A percentile compares a stretch with the other conserved stretches of the same genome.
These are phyloP conservation scores for Cloeon dipterum DNA, from an alignment of 2,888 invertebrate species.

Conservation along the genomic window DNA sequence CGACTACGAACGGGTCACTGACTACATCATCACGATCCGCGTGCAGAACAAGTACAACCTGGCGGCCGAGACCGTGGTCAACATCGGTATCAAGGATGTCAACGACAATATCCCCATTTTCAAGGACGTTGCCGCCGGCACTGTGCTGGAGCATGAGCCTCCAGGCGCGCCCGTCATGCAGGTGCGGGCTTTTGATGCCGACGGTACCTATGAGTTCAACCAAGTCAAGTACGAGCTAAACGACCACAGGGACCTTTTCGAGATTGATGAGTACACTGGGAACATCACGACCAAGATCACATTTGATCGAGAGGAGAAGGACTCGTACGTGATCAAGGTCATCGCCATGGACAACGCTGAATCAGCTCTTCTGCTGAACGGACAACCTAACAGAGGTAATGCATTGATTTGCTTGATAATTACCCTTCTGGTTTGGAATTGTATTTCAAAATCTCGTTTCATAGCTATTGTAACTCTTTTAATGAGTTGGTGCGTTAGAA, in stretches of 20 bases:
- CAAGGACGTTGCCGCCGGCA: slow-evolving; percentile 56
- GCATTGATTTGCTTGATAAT: no score
- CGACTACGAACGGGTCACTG: slow-evolving; percentile 65
- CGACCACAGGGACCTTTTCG: slow-evolving; percentile 42
- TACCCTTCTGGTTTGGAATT: no score
- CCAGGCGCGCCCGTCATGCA: slow-evolving; percentile 70
- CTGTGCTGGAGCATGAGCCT: slow-evolving; percentile 65
- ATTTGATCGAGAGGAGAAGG: slow-evolving; percentile 70
- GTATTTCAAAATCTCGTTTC: no score
- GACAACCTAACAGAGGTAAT: slow-evolving; percentile 42
- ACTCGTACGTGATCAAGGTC: slow-evolving; percentile 73
- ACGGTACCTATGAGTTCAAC: slow-evolving; percentile 63
- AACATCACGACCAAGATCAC: slow-evolving; percentile 58
- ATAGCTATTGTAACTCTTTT: no score
- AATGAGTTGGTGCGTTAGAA: neutral
- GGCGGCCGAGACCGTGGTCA: slow-evolving; percentile 54
- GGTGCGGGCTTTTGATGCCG: slow-evolving; percentile 64
- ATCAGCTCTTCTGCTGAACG: slow-evolving; percentile 41
- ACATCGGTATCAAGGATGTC: slow-evolving; percentile 61
- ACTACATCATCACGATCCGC: slow-evolving; percentile 62
- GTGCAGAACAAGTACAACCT: slow-evolving; percentile 60
- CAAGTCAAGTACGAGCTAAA: slow-evolving; percentile 55
- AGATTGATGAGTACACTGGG: slow-evolving; percentile 65
- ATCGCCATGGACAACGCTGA: slow-evolving; percentile 77
- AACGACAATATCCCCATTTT: slow-evolving; percentile 81